Evolutionary conservation across 2,113 vertebrate species (phyloP).

Genomic region (Caretta caretta): DNA sequence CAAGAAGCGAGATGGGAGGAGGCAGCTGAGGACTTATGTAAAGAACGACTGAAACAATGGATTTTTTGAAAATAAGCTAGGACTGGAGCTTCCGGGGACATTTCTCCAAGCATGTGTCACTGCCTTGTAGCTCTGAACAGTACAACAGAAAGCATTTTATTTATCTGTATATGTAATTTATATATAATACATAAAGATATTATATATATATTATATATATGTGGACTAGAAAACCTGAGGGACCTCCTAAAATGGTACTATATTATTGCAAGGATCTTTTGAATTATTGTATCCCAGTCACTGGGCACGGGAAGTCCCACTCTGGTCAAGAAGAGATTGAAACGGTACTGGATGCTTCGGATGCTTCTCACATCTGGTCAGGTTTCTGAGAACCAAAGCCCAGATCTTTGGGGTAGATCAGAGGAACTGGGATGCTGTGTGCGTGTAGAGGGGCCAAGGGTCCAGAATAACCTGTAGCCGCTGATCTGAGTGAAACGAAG

Average conservation of each 20-base stretch:
- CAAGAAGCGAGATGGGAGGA: constrained; percentile 81
- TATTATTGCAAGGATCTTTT: constrained; percentile 74
- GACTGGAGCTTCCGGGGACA: constrained; percentile 62
- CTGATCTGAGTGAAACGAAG: constrained; percentile 75
- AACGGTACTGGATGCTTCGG: constrained; percentile 59
- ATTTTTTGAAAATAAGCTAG: constrained; percentile 59
- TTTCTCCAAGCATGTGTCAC: constrained; percentile 64
- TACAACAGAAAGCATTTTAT: constrained; percentile 80
- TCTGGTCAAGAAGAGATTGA: constrained; percentile 78
- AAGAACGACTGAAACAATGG: constrained; percentile 53
- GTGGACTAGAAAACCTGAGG: constrained; percentile 79
- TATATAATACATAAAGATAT: constrained; percentile 85
- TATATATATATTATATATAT: constrained; percentile 84
- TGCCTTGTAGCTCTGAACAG: constrained; percentile 63
- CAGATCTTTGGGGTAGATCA: not conserved
- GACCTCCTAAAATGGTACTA: constrained; percentile 74
- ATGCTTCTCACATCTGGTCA: constrained; percentile 10
- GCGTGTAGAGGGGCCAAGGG: not conserved
- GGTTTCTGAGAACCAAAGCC: constrained; percentile 45
- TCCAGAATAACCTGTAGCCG: not conserved
- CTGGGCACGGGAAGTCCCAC: constrained; percentile 21
- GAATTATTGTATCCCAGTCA: constrained; percentile 57
- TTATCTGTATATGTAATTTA: constrained; percentile 87
- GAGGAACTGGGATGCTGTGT: not conserved
- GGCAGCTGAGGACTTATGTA: constrained; percentile 74